phyloP scores from a whole-genome alignment of 2,113 vertebrate genomes.

The Pycnonotus jocosus region DNA sequence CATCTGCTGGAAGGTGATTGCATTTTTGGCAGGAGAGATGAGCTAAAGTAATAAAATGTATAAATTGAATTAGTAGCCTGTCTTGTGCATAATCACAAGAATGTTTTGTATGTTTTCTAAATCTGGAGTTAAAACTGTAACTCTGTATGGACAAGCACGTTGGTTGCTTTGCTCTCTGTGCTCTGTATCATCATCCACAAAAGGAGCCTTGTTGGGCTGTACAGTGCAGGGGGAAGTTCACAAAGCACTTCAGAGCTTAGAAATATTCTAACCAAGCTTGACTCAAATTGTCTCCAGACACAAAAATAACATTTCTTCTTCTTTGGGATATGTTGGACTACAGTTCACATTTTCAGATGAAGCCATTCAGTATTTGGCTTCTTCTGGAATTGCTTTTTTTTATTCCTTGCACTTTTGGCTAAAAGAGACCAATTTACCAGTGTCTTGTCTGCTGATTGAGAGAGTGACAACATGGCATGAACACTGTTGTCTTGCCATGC shows the following conservation, averaged over 20 bases:
- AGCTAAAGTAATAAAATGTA: neutral
- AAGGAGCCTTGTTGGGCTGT: neutral
- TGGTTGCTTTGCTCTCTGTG: rapidly evolving
- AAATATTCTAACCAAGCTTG: neutral
- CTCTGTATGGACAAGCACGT: neutral
- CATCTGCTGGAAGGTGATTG: neutral
- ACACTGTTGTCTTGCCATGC: neutral
- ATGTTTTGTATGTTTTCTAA: neutral
- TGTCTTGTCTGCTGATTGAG: neutral
- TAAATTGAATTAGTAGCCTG: neutral
- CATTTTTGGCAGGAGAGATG: slow-evolving; percentile 11
- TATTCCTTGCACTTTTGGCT: neutral
- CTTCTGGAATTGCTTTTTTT: neutral
- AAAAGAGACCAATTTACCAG: neutral
- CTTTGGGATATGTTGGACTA: neutral
- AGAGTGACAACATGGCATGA: neutral
- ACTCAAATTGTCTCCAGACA: neutral
- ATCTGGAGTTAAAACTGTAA: neutral
- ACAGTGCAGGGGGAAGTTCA: neutral
- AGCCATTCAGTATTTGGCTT: neutral
- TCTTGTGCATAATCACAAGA: neutral
- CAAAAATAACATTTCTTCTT: neutral
- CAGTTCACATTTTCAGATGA: neutral
- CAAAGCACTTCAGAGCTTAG: neutral
- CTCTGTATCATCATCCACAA: neutral